Conservation (phyloP, 2,113 vertebrate species). For the Arenaria interpres region DNA sequence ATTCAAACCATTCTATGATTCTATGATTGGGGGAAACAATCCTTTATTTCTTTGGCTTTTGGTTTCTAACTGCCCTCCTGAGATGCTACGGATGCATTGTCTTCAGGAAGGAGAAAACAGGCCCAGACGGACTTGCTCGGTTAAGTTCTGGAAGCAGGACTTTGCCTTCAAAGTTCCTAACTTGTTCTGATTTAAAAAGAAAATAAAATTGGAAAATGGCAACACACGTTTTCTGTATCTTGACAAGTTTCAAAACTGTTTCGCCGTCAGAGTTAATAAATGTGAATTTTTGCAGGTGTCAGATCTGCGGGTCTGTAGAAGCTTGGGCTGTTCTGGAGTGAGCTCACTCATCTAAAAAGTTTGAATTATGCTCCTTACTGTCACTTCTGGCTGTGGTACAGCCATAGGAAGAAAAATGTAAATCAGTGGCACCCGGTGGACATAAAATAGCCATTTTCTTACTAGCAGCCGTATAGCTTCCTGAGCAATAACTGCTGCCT, state of each 20-base stretch:
- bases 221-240: neutral
- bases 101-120: neutral
- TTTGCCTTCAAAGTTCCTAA: neutral
- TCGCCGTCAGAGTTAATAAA: neutral
- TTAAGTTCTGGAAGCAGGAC: neutral
- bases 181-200: neutral
- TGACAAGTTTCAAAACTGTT: neutral
- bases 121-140: accelerated
- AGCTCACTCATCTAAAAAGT: neutral
- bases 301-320: neutral
- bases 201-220: neutral
- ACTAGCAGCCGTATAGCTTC: neutral
- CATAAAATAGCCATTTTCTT: neutral
- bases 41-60: neutral
- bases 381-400: neutral
- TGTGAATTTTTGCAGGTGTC: neutral
- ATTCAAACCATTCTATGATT: too few relatives aligned
- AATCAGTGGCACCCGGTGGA: neutral
- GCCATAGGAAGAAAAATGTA: neutral
- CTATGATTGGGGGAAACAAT: neutral
- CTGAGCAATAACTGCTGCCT: neutral
- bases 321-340: neutral
- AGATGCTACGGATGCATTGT: neutral
- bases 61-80: neutral
- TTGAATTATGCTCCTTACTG: neutral